phyloP scores from a whole-genome alignment of 1,140 invertebrate genomes.

The Liolophura sinensis region DNA sequence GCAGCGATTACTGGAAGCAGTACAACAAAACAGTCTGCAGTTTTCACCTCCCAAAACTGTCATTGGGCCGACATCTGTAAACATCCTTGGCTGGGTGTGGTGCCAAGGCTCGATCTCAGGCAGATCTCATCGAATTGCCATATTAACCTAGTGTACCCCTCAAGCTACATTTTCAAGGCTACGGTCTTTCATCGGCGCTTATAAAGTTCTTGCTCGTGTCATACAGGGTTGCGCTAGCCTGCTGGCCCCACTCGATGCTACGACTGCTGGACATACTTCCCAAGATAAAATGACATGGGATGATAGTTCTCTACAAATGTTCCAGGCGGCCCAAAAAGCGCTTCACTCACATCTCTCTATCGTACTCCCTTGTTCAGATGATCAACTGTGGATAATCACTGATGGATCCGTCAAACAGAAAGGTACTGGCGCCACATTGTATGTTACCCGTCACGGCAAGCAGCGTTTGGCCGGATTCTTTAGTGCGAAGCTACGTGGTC shows the following conservation, averaged over 20 bases:
- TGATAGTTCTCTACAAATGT: neutral
- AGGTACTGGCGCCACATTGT: conserved; percentile 3
- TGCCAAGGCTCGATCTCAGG: neutral
- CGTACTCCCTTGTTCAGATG: conserved; percentile 14
- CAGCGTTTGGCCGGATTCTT: conserved; percentile 9
- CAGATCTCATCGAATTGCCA: conserved; percentile 5
- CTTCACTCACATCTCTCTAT: conserved; percentile 11
- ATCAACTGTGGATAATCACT: conserved; percentile 26
- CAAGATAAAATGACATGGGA: neutral
- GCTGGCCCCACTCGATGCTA: conserved; percentile 18
- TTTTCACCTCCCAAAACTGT: conserved; percentile 10
- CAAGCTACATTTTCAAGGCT: neutral
- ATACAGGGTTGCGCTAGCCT: neutral
- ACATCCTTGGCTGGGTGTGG: conserved; percentile 13
- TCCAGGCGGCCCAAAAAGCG: neutral
- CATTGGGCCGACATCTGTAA: conserved; percentile 7
- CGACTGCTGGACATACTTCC: conserved; percentile 6
- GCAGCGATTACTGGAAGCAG: conserved; percentile 2
- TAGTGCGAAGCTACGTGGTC: conserved; percentile 9
- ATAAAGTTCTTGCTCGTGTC: conserved; percentile 3
- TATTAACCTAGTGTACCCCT: neutral
- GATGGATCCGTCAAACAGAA: conserved; percentile 3
- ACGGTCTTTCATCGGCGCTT: conserved; percentile 3
- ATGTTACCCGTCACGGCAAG: conserved; percentile 11
- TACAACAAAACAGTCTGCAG: conserved; percentile 4